Conservation (phyloP, 2,113 vertebrate genomes). For the Sphyrna mokarran region DNA sequence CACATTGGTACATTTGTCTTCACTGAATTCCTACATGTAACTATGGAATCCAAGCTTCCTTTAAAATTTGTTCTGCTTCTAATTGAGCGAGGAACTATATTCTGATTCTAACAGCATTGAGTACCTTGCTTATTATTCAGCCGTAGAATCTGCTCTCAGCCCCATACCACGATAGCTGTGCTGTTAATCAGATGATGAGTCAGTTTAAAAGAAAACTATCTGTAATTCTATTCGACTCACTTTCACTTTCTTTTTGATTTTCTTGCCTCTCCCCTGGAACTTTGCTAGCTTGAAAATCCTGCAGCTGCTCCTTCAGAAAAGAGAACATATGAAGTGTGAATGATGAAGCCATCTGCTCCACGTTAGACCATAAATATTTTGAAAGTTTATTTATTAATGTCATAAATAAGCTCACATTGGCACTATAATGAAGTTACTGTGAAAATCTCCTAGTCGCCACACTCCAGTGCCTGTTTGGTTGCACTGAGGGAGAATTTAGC, state of each 20-base stretch:
- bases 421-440: no score
- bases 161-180: not conserved
- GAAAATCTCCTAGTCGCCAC: no score
- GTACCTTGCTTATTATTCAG: not conserved
- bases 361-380: not conserved
- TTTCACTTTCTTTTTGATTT: constrained; percentile 6
- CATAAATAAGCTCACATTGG: no score
- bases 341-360: not conserved
- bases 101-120: not conserved
- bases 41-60: not conserved
- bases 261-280: not conserved
- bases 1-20: not conserved
- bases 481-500: no score
- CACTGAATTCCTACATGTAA: not conserved
- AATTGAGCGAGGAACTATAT: not conserved
- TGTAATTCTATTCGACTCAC: not conserved
- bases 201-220: not conserved
- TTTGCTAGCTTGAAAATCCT: not conserved
- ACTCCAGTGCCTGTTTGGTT: no score
- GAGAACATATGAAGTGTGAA: not conserved
- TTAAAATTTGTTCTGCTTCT: not conserved
- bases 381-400: no score
- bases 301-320: not conserved
- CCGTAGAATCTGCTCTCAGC: not conserved
- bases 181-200: not conserved